Percentiles rank a stretch among this genome's conserved stretches.
These are phyloP conservation scores for Megaleporinus macrocephalus DNA, from an alignment of 2,113 vertebrate species.

Conservation along the genomic window DNA sequence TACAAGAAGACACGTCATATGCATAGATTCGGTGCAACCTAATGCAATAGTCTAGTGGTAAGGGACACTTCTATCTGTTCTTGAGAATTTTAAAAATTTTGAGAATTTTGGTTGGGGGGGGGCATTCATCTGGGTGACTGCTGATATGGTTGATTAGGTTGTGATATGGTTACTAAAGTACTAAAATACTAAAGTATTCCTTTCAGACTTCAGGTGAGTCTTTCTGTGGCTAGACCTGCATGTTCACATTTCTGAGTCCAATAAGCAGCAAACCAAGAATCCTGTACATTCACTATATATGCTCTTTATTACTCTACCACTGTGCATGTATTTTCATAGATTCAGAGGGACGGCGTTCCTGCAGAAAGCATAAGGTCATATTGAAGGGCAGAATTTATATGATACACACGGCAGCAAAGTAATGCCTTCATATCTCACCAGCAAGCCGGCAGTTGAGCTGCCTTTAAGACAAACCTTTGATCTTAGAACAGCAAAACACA, in stretches of 20 bases:
- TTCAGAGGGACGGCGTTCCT: slow-evolving; percentile 8
- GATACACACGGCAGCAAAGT: slow-evolving; percentile 26
- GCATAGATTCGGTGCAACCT: too few species aligned
- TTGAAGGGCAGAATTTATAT: slow-evolving; percentile 31
- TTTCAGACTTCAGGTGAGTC: neutral
- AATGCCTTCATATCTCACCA: slow-evolving; percentile 36
- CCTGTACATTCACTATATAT: slow-evolving; percentile 10
- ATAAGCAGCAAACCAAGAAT: neutral
- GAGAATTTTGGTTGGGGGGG: too few species aligned
- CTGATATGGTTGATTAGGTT: too few species aligned
- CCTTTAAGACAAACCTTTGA: slow-evolving; percentile 34
- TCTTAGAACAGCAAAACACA: slow-evolving; percentile 16
- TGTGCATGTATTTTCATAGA: slow-evolving; percentile 17
- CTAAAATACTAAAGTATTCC: too few species aligned
- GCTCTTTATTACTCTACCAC: slow-evolving; percentile 14
- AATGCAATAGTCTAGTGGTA: too few species aligned
- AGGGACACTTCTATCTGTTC: too few species aligned
- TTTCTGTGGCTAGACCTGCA: neutral
- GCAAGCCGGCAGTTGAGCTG: slow-evolving; percentile 3
- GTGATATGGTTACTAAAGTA: too few species aligned
- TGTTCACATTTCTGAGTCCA: slow-evolving; percentile 1
- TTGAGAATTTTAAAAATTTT: too few species aligned
- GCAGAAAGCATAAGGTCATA: slow-evolving; percentile 21
- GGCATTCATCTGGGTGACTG: too few species aligned
- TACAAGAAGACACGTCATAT: too few species aligned